phyloP scores from a whole-genome alignment of 2,888 invertebrate genomes.

The Hyposoter didymator region DNA sequence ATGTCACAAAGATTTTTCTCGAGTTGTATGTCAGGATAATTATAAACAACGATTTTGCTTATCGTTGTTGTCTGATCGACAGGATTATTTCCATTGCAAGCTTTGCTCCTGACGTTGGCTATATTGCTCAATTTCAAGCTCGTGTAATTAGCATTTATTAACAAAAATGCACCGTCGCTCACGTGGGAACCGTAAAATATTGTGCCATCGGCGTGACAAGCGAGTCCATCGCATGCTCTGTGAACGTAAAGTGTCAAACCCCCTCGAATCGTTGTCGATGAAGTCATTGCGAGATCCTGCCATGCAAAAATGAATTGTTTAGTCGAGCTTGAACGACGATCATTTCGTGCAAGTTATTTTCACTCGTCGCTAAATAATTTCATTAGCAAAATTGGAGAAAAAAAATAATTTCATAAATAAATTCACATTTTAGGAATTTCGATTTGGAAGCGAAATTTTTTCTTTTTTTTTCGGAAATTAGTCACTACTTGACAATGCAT shows the following conservation, averaged over 20 bases:
- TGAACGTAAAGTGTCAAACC: slow-evolving; percentile 70
- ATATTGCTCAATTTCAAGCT: slow-evolving; percentile 61
- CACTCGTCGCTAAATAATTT: too few species aligned
- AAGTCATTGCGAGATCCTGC: slow-evolving; percentile 64
- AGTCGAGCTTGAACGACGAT: neutral
- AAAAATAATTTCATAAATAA: neutral
- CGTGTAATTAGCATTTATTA: slow-evolving; percentile 39
- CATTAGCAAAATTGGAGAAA: too few species aligned
- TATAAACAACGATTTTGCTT: slow-evolving; percentile 61
- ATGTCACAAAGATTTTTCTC: slow-evolving; percentile 56
- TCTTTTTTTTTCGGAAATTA: too few species aligned
- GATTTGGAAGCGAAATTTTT: neutral
- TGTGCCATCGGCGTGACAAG: slow-evolving; percentile 68
- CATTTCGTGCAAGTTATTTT: neutral
- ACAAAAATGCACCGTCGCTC: slow-evolving; percentile 57
- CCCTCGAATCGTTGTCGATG: slow-evolving; percentile 58
- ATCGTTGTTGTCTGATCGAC: slow-evolving; percentile 54
- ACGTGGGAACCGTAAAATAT: slow-evolving; percentile 69
- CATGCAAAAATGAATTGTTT: neutral
- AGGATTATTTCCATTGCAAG: slow-evolving; percentile 44
- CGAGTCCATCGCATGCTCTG: slow-evolving; percentile 50
- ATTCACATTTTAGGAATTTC: neutral
- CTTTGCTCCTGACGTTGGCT: slow-evolving; percentile 25
- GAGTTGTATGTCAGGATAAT: slow-evolving; percentile 36
- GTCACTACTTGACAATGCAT: neutral